Evolutionary conservation across 2,888 invertebrate species (phyloP).

Genomic region (Antheraea yamamai): DNA sequence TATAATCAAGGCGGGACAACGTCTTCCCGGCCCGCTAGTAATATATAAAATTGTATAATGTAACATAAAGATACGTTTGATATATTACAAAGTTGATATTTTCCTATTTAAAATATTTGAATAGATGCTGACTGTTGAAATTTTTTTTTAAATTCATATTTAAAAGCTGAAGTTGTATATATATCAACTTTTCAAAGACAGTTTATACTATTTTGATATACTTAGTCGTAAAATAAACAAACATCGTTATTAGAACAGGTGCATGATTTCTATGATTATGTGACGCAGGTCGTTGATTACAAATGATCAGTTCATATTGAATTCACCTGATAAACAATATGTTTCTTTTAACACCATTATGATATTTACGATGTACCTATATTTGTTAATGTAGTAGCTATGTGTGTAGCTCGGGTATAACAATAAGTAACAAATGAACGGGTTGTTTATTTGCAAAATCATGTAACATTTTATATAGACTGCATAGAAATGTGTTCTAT

Average conservation of each 20-base stretch:
- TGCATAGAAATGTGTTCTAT: conserved; percentile 12
- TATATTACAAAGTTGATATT: too few species aligned
- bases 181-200: neutral
- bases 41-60: too few species aligned
- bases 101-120: too few species aligned
- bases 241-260: conserved; percentile 48
- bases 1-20: too few species aligned
- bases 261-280: conserved; percentile 32
- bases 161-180: too few species aligned
- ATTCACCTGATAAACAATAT: conserved; percentile 45
- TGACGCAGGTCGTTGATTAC: conserved; percentile 46
- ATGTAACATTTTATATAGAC: conserved; percentile 14
- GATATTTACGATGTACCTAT: conserved; percentile 9
- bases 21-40: too few species aligned
- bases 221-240: conserved; percentile 19
- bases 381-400: neutral
- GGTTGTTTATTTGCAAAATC: conserved; percentile 23
- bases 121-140: too few species aligned
- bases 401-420: conserved; percentile 17
- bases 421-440: conserved; percentile 27
- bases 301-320: conserved; percentile 34
- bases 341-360: conserved; percentile 30
- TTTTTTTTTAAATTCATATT: too few species aligned
- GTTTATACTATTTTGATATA: conserved; percentile 2
- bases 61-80: too few species aligned